Conservation (phyloP, 2,113 vertebrate genomes). For the Onychostoma macrolepis region DNA sequence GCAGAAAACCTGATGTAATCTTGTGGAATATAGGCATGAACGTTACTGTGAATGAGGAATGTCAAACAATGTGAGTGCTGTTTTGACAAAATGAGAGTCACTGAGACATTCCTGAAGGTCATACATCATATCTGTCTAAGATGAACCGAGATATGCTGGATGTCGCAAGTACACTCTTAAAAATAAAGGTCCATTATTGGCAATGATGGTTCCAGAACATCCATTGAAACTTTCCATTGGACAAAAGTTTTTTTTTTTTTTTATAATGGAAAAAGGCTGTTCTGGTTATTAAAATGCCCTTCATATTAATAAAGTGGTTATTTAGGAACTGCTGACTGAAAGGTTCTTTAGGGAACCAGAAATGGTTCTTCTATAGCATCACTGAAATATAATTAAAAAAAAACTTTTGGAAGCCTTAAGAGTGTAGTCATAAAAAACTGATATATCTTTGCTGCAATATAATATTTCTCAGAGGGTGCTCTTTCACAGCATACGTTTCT, state of each 20-base stretch:
- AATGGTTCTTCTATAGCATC: too few relatives aligned
- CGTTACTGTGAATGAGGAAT: constrained; percentile 34
- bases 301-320: too few relatives aligned
- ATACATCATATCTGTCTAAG: constrained; percentile 4
- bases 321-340: too few relatives aligned
- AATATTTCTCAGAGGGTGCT: not conserved
- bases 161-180: constrained; percentile 9
- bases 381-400: too few relatives aligned
- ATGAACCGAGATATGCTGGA: constrained; percentile 18
- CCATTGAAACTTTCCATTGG: too few relatives aligned
- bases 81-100: constrained; percentile 1
- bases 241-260: too few relatives aligned
- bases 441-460: not conserved
- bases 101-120: constrained; percentile 31
- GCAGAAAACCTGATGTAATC: constrained; percentile 10
- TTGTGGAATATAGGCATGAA: constrained; percentile 22
- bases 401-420: too few relatives aligned
- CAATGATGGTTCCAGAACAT: not conserved
- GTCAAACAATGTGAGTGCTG: constrained; percentile 22
- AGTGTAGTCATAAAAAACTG: not conserved
- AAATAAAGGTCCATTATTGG: not conserved
- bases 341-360: too few relatives aligned
- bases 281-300: too few relatives aligned
- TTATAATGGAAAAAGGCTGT: too few relatives aligned
- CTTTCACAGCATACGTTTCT: not conserved